These are phyloP conservation scores for Malacosoma neustria DNA, from an alignment of 2,888 invertebrate species.

Conservation along the genomic window DNA sequence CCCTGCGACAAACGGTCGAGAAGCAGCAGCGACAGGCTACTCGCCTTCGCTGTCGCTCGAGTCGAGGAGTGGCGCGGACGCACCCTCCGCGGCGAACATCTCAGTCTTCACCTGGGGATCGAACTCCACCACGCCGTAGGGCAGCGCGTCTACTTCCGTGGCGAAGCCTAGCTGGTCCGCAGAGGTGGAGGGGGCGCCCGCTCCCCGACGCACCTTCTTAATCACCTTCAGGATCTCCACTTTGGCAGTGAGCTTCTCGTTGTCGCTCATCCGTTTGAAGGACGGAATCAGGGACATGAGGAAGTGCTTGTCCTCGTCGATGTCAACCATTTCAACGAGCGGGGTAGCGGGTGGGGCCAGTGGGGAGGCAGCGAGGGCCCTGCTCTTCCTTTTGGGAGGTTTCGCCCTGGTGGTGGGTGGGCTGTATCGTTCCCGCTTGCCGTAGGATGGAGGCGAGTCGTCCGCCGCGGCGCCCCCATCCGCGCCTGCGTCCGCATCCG, in stretches of 20 bases:
- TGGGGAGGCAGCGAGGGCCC: background rate
- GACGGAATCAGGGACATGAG: slow-evolving; percentile 34
- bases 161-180: background rate
- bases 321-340: slow-evolving; percentile 5
- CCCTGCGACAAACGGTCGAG: no score
- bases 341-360: background rate
- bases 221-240: slow-evolving; percentile 36
- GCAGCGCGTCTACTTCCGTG: slow-evolving; percentile 2
- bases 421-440: slow-evolving; percentile 4
- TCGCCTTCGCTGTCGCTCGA: background rate
- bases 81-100: slow-evolving; percentile 1
- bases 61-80: background rate
- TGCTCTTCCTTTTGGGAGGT: background rate
- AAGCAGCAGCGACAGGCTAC: background rate
- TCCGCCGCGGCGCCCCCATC: slow-evolving; percentile 3
- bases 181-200: background rate
- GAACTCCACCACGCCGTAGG: background rate
- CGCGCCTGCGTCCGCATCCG: slow-evolving; percentile 1
- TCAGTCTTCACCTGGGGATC: background rate
- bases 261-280: slow-evolving; percentile 28
- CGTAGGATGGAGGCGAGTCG: slow-evolving; percentile 11
- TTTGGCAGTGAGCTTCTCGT: slow-evolving; percentile 33
- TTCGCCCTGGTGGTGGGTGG: slow-evolving; percentile 1
- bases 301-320: slow-evolving; percentile 35
- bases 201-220: slow-evolving; percentile 8